Conservation (phyloP, 2,797 vertebrate genomes). For the Aulostomus chinensis region DNA sequence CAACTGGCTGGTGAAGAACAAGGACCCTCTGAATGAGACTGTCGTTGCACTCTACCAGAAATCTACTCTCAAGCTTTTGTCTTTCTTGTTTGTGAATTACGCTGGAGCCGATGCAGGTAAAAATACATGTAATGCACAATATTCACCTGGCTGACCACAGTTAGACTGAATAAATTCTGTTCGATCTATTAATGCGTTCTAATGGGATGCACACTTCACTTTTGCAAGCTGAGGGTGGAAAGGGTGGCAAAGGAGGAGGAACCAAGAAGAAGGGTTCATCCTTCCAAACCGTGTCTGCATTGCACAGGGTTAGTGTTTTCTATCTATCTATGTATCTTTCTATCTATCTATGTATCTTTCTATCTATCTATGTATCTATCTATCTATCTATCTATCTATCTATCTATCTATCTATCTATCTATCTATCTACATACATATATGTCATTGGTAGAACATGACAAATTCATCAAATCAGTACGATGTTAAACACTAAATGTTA, state of each 20-base stretch:
- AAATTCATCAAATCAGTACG: not conserved
- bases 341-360: no score
- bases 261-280: slow-evolving; percentile 89
- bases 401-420: no score
- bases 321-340: no score
- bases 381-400: no score
- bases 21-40: slow-evolving; percentile 86
- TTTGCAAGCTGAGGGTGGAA: slow-evolving; percentile 50
- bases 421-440: no score
- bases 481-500: not conserved
- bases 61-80: slow-evolving; percentile 81
- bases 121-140: no score
- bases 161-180: not conserved
- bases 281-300: slow-evolving; percentile 86
- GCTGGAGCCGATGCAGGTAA: slow-evolving; percentile 75
- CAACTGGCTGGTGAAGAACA: slow-evolving; percentile 87
- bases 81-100: slow-evolving; percentile 81
- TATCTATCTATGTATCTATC: no score
- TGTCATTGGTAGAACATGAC: no score
- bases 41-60: slow-evolving; percentile 86
- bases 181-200: no score
- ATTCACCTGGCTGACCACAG: not conserved
- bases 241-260: slow-evolving; percentile 58
- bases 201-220: no score
- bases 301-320: slow-evolving; percentile 84